Evolutionary conservation across 2,113 vertebrate genomes (phyloP).

Genomic region (Rallus limicola): DNA sequence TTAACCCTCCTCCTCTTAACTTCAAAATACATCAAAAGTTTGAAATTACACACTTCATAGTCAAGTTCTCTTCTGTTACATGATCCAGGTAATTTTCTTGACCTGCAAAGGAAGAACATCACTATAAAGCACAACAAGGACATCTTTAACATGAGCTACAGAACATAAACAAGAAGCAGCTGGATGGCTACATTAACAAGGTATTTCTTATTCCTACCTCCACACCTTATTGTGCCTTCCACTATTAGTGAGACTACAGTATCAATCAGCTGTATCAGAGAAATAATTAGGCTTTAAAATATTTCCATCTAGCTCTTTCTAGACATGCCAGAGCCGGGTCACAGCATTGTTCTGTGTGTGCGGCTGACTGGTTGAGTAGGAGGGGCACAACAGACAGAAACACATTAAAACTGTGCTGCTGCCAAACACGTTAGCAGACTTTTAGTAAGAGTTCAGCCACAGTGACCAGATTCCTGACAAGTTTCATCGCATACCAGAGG

Average conservation of each 20-base stretch:
- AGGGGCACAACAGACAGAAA: not conserved
- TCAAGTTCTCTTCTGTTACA: not conserved
- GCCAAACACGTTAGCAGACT: not conserved
- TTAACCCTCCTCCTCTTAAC: not conserved
- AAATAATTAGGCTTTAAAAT: not conserved
- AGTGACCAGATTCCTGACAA: not conserved
- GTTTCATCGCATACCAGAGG: rapidly evolving
- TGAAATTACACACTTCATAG: slow-evolving; percentile 39
- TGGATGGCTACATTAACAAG: not conserved
- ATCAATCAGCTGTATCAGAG: not conserved
- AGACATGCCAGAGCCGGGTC: not conserved
- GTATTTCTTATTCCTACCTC: not conserved
- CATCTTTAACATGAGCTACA: not conserved
- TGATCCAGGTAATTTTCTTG: slow-evolving; percentile 2
- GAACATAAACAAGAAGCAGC: not conserved
- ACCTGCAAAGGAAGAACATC: slow-evolving; percentile 49
- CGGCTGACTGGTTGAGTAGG: not conserved
- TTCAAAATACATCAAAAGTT: not conserved
- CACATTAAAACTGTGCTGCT: not conserved
- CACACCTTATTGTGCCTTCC: not conserved
- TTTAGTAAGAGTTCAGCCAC: not conserved
- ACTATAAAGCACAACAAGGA: not conserved
- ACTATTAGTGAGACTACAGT: not conserved
- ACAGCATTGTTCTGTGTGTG: not conserved
- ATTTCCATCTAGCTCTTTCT: not conserved